phyloP scores from a whole-genome alignment of 2,113 vertebrate species.

The Sorex fumeus region DNA sequence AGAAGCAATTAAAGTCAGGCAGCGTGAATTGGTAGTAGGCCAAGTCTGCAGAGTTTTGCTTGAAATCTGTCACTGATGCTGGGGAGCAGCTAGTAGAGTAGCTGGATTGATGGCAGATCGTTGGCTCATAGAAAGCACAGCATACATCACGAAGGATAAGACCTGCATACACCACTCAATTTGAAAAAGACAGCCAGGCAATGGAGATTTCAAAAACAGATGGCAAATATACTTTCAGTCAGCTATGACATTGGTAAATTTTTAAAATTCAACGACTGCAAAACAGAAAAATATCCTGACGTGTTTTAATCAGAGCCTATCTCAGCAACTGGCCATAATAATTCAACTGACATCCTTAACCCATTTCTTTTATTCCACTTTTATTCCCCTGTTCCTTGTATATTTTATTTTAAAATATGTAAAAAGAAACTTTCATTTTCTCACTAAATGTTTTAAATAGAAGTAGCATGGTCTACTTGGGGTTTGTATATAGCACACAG shows the following conservation, averaged over 20 bases:
- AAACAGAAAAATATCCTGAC: conserved; percentile 57
- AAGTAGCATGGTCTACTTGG: neutral
- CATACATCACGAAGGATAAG: neutral
- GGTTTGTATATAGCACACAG: neutral
- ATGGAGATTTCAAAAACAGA: conserved; percentile 56
- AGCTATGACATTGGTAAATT: conserved; percentile 47
- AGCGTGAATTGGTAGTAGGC: conserved; percentile 66
- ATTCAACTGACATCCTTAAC: conserved; percentile 5
- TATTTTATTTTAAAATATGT: conserved; percentile 43
- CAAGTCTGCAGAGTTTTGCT: conserved; percentile 68
- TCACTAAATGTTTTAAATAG: conserved; percentile 41
- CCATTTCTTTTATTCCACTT: neutral
- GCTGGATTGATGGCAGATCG: neutral
- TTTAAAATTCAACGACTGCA: conserved; percentile 33
- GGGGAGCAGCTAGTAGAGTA: conserved; percentile 23
- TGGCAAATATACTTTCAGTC: conserved; percentile 42
- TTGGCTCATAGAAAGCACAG: neutral
- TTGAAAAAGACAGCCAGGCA: neutral
- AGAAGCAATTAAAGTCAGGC: conserved; percentile 82
- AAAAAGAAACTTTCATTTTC: conserved; percentile 34
- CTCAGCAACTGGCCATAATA: conserved; percentile 11
- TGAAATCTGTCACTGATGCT: conserved; percentile 73
- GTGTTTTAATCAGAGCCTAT: conserved; percentile 19
- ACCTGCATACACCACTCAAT: neutral
- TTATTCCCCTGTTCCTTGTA: neutral